A percentile compares a stretch with the other conserved stretches of the same genome.
phyloP scores from a whole-genome alignment of 2,888 invertebrate species.

The Nomada ruficornis region DNA sequence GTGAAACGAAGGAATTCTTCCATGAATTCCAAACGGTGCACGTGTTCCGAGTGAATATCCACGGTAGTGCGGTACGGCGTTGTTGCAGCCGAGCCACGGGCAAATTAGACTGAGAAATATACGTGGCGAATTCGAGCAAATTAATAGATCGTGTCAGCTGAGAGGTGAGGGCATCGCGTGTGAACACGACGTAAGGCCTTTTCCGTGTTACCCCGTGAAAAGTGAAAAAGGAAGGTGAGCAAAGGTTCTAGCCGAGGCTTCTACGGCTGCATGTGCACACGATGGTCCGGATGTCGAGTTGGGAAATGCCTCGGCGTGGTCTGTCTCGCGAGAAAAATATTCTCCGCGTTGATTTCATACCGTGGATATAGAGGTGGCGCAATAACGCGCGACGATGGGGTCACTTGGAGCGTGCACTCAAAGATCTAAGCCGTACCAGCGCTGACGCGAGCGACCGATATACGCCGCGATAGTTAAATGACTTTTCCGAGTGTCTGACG shows the following conservation, averaged over 20 bases:
- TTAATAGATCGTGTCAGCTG: conserved; percentile 60
- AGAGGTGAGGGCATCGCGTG: conserved; percentile 61
- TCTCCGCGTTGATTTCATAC: conserved; percentile 65
- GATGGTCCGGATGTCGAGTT: background rate
- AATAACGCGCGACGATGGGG: conserved; percentile 43
- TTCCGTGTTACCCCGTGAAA: conserved; percentile 66
- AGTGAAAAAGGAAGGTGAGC: conserved; percentile 64
- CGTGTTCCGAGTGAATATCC: conserved; percentile 30
- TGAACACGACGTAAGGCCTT: conserved; percentile 70
- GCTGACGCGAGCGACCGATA: conserved; percentile 6
- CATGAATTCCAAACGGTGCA: conserved; percentile 5
- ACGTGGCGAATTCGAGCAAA: conserved; percentile 51
- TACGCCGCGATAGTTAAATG: conserved; percentile 3
- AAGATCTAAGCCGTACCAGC: conserved; percentile 15
- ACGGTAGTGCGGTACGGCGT: background rate
- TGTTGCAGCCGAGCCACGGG: background rate
- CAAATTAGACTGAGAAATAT: background rate
- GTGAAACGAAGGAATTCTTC: background rate
- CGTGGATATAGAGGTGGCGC: conserved; percentile 28
- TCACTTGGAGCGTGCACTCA: conserved; percentile 42
- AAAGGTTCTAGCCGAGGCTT: conserved; percentile 32
- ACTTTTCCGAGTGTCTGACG: background rate
- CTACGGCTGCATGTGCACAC: conserved; percentile 34
- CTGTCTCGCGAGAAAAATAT: conserved; percentile 60
- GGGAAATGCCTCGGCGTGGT: conserved; percentile 33